Evolutionary conservation across 2,113 vertebrate species (phyloP).

Genomic region (Proterorhinus semilunaris): DNA sequence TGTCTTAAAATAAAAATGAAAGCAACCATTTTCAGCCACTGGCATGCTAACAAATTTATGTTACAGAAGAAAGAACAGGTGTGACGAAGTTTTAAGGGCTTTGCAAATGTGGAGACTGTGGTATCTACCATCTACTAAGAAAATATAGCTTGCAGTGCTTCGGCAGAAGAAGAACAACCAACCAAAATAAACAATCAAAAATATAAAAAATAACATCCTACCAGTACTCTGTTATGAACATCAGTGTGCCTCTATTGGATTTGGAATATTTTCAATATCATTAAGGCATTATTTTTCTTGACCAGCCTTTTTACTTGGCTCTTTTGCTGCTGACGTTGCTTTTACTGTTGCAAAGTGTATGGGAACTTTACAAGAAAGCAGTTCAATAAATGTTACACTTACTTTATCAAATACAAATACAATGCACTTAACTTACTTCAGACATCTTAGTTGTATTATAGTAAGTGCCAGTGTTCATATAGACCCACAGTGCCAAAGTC

Average conservation of each 20-base stretch:
- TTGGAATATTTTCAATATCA: neutral
- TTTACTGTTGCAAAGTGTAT: neutral
- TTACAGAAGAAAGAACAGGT: too few relatives aligned
- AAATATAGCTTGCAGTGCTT: too few relatives aligned
- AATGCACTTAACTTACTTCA: constrained; percentile 5
- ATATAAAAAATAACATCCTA: too few relatives aligned
- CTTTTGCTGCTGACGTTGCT: constrained; percentile 2
- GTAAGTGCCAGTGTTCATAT: neutral
- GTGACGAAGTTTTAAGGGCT: too few relatives aligned
- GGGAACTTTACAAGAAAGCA: neutral
- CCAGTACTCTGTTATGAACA: neutral
- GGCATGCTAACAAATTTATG: too few relatives aligned
- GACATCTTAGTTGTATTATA: constrained; percentile 3
- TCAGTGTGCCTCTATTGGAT: neutral
- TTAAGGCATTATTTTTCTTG: neutral
- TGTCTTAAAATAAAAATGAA: too few relatives aligned
- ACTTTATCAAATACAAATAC: neutral
- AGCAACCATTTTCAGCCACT: too few relatives aligned
- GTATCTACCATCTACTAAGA: too few relatives aligned
- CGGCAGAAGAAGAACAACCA: too few relatives aligned
- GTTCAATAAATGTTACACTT: constrained; percentile 1
- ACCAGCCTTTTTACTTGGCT: constrained; percentile 1
- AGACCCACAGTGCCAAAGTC: neutral
- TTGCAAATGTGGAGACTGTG: too few relatives aligned
- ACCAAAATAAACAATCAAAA: too few relatives aligned